Evolutionary conservation across 2,113 vertebrate species (phyloP).

Genomic region (Podocnemis expansa): DNA sequence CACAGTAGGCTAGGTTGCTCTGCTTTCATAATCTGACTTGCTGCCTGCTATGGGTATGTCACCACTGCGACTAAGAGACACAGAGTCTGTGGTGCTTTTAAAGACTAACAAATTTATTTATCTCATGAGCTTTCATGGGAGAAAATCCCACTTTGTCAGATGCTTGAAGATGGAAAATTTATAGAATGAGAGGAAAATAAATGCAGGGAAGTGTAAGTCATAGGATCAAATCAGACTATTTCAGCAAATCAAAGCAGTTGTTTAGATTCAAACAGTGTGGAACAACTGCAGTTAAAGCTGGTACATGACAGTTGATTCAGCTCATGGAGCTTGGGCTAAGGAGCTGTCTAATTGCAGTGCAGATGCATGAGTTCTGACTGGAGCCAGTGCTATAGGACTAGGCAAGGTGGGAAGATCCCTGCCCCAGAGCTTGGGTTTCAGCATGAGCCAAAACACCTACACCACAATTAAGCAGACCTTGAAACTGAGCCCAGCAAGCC

Average conservation of each 20-base stretch:
- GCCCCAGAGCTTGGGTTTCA: not conserved
- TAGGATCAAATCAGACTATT: no score
- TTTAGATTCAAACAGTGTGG: no score
- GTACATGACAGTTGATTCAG: not conserved
- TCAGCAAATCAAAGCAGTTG: no score
- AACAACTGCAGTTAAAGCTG: not conserved
- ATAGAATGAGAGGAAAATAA: no score
- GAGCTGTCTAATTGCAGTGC: not conserved
- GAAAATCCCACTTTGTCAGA: no score
- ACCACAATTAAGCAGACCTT: no score
- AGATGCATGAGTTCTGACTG: not conserved
- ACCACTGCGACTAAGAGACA: not conserved
- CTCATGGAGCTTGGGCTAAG: not conserved
- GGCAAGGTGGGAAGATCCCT: not conserved
- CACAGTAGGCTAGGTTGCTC: not conserved
- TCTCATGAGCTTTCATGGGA: no score
- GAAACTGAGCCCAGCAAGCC: no score
- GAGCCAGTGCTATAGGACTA: not conserved
- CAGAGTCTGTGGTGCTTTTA: no score
- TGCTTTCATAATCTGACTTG: not conserved
- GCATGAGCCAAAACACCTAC: not conserved
- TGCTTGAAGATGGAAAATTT: no score
- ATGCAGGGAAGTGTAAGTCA: no score
- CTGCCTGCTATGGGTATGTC: not conserved
- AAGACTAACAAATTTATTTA: no score